A percentile compares a stretch with the other conserved stretches of the same genome.
phyloP scores from a whole-genome alignment of 2,113 vertebrate species.

The Oreochromis aureus region DNA sequence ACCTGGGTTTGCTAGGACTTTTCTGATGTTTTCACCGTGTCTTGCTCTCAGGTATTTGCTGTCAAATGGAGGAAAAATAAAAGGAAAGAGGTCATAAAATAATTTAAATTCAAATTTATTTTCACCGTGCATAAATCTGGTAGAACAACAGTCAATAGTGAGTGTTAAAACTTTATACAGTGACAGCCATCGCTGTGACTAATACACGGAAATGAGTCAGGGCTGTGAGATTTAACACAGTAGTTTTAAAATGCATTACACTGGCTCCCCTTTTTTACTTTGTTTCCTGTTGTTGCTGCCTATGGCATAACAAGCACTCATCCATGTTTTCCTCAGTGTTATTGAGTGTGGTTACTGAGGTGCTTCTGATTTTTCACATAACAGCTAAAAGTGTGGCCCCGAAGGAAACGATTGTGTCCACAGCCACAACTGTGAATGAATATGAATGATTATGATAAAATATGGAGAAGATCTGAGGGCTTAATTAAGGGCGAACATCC shows the following conservation, averaged over 20 bases:
- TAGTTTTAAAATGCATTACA: constrained; percentile 12
- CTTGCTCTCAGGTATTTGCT: background rate
- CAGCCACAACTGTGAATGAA: constrained; percentile 7
- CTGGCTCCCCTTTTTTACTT: background rate
- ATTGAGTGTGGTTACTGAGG: background rate
- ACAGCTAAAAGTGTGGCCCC: background rate
- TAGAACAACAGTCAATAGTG: background rate
- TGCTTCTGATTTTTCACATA: background rate
- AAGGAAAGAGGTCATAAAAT: background rate
- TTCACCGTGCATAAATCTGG: background rate
- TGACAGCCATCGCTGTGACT: background rate
- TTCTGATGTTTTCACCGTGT: background rate
- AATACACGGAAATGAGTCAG: background rate
- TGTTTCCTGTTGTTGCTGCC: background rate
- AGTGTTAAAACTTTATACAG: background rate
- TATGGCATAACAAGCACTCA: background rate
- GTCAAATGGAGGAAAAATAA: background rate
- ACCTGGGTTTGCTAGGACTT: background rate
- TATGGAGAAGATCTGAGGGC: constrained; percentile 35
- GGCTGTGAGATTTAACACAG: background rate
- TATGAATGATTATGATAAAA: constrained; percentile 55
- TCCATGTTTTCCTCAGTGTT: background rate
- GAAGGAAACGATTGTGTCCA: background rate
- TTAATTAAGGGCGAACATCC: constrained; percentile 50
- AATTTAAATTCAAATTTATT: background rate